These are phyloP conservation scores for Orthosia gracilis DNA, from an alignment of 2,888 invertebrate genomes.

Conservation along the genomic window DNA sequence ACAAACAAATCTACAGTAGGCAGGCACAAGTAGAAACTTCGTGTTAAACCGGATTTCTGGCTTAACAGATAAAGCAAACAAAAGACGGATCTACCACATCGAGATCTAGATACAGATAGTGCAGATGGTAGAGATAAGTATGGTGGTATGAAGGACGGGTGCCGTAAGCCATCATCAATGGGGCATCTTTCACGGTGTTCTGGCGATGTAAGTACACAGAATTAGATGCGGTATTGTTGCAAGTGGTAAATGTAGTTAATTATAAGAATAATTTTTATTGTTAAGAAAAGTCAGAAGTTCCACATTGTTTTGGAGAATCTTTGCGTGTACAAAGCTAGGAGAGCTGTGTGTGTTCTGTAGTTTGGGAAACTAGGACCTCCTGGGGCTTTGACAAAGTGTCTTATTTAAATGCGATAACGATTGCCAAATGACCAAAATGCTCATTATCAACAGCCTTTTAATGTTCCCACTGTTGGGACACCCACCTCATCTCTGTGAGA, in stretches of 20 bases:
- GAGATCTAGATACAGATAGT: conserved; percentile 19
- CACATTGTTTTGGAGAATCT: background rate
- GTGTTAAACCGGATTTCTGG: conserved; percentile 14
- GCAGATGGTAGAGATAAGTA: conserved; percentile 25
- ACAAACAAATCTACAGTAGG: background rate
- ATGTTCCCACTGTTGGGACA: too few relatives aligned
- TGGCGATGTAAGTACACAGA: background rate
- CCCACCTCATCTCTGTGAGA: too few relatives aligned
- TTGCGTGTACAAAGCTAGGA: background rate
- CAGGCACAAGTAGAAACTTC: background rate
- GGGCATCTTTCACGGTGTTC: conserved; percentile 15
- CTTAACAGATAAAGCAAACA: conserved; percentile 29
- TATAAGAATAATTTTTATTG: too few relatives aligned
- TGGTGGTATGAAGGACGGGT: conserved; percentile 31
- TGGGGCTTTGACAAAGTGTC: too few relatives aligned
- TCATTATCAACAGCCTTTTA: too few relatives aligned
- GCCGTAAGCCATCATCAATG: conserved; percentile 27
- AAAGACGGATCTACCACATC: conserved; percentile 46
- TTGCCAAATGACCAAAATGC: too few relatives aligned
- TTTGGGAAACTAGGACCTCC: background rate
- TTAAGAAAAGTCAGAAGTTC: background rate
- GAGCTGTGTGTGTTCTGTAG: background rate
- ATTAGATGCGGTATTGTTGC: conserved; percentile 20
- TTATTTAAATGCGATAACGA: too few relatives aligned
- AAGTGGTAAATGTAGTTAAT: background rate